Evolutionary conservation across 2,113 vertebrate species (phyloP).

Genomic region (Girardinichthys multiradiatus): DNA sequence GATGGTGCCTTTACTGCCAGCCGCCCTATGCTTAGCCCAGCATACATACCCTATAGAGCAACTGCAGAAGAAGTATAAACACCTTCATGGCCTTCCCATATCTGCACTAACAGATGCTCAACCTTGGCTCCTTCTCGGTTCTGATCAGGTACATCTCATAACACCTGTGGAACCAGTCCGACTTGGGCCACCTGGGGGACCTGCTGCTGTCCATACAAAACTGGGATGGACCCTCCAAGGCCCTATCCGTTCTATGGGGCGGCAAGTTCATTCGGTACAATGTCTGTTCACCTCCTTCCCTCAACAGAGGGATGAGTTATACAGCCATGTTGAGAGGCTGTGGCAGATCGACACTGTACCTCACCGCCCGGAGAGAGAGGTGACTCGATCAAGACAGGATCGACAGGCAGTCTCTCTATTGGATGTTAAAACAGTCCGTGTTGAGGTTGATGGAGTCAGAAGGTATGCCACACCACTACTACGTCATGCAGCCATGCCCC

Average conservation of each 20-base stretch:
- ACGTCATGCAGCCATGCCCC: too few relatives aligned
- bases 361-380: background rate
- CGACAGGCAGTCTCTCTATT: background rate
- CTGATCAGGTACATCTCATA: slow-evolving; percentile 1
- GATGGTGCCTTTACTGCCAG: too few relatives aligned
- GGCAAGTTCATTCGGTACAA: background rate
- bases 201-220: background rate
- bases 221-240: background rate
- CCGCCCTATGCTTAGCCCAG: too few relatives aligned
- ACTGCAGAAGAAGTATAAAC: too few relatives aligned
- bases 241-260: background rate
- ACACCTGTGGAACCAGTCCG: slow-evolving; percentile 10
- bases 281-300: background rate
- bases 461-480: too few relatives aligned
- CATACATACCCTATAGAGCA: too few relatives aligned
- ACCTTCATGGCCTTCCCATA: too few relatives aligned
- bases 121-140: too few relatives aligned
- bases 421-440: background rate
- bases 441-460: too few relatives aligned
- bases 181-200: slow-evolving; percentile 2
- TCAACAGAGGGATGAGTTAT: background rate
- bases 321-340: background rate
- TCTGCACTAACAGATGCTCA: too few relatives aligned
- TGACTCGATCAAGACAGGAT: slow-evolving; percentile 2
- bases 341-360: slow-evolving; percentile 1